A percentile compares a stretch with the other conserved stretches of the same genome.
Conservation (phyloP, 2,888 invertebrate genomes). For the Galerucella calmariensis region DNA sequence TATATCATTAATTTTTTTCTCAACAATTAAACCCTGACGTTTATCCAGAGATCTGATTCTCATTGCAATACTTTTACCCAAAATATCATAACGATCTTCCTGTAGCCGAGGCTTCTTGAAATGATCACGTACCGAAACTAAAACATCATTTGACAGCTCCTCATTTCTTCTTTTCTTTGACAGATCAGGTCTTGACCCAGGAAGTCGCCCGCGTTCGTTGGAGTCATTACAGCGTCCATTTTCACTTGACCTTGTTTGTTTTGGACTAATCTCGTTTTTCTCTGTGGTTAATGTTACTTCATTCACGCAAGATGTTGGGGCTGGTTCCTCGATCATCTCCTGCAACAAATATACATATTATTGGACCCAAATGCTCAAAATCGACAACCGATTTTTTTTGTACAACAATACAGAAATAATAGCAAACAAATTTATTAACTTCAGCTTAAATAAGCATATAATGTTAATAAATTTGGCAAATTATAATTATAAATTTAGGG, state of each 20-base stretch:
- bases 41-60: slow-evolving; percentile 1
- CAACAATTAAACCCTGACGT: slow-evolving; percentile 9
- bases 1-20: slow-evolving; percentile 19
- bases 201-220: no score
- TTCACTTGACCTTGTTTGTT: no score
- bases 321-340: no score
- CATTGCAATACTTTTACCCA: slow-evolving; percentile 16
- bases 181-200: slow-evolving; percentile 6
- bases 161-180: slow-evolving; percentile 13
- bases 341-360: no score
- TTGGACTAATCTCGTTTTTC: no score
- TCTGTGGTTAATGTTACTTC: no score
- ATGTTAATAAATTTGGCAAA: background rate
- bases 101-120: slow-evolving; percentile 1
- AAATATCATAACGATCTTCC: slow-evolving; percentile 15
- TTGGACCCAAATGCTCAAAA: no score
- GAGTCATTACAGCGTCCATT: no score
- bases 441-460: no score
- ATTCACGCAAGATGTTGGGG: no score
- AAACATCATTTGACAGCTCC: background rate
- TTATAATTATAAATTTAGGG: background rate
- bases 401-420: no score
- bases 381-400: no score
- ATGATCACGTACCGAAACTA: slow-evolving; percentile 5
- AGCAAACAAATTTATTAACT: background rate